Evolutionary conservation across 2,797 vertebrate genomes (phyloP).

Genomic region (Rhinogobio ventralis): DNA sequence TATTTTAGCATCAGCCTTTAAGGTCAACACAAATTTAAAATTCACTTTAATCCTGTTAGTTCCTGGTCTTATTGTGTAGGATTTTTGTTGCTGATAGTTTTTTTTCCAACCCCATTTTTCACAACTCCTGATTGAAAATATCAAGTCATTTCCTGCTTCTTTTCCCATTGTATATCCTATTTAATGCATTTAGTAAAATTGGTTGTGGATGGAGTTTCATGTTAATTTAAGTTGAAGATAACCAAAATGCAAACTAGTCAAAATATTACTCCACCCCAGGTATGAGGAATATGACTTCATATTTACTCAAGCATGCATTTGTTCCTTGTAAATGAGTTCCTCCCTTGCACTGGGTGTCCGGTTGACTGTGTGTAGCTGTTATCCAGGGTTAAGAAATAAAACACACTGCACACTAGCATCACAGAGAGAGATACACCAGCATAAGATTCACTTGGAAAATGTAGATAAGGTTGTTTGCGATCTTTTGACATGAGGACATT

Average conservation of each 20-base stretch:
- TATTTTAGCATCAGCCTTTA: too few relatives aligned
- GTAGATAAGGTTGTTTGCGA: constrained; percentile 67
- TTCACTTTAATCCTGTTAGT: too few relatives aligned
- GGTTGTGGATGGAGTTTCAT: too few relatives aligned
- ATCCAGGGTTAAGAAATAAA: background rate
- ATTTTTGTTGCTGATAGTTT: too few relatives aligned
- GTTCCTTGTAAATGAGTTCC: background rate
- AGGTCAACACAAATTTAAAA: too few relatives aligned
- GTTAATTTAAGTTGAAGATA: background rate
- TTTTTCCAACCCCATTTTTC: too few relatives aligned
- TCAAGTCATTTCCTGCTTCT: too few relatives aligned
- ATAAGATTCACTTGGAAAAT: constrained; percentile 67
- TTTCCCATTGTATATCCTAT: too few relatives aligned
- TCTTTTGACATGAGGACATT: constrained; percentile 60
- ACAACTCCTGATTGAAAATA: too few relatives aligned
- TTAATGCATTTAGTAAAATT: too few relatives aligned
- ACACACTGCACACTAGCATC: background rate
- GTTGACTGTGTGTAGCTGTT: background rate
- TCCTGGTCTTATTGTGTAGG: too few relatives aligned
- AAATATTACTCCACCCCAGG: background rate
- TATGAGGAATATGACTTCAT: background rate
- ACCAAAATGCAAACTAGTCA: background rate
- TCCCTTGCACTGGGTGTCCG: background rate
- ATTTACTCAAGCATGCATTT: background rate
- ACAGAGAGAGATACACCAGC: constrained; percentile 52